Evolutionary conservation across 2,888 invertebrate genomes (phyloP).

Genomic region (Parapristionchus giblindavisi): DNA sequence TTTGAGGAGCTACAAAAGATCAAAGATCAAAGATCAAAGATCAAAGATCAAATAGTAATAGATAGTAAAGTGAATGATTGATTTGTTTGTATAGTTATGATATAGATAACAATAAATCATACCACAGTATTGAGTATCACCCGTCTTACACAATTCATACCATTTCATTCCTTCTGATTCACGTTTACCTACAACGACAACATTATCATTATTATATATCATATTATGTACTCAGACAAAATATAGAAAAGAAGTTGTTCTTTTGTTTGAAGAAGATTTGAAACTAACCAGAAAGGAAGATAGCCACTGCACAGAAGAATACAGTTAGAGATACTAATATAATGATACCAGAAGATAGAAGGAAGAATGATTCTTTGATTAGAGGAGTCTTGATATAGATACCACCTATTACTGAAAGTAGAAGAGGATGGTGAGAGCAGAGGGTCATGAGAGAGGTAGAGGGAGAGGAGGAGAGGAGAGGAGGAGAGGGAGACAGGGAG

Average conservation of each 20-base stretch:
- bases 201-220: neutral
- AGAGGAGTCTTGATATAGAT: slow-evolving; percentile 49
- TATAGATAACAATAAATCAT: slow-evolving; percentile 24
- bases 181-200: slow-evolving; percentile 49
- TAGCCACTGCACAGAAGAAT: slow-evolving; percentile 60
- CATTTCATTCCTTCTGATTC: slow-evolving; percentile 68
- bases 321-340: slow-evolving; percentile 56
- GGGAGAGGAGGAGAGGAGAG: neutral
- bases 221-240: neutral
- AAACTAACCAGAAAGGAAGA: slow-evolving; percentile 50
- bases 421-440: neutral
- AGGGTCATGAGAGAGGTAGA: neutral
- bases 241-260: neutral
- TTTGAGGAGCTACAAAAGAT: slow-evolving; percentile 49
- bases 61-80: too few species aligned
- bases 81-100: neutral
- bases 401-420: slow-evolving; percentile 48
- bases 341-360: slow-evolving; percentile 55
- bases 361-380: slow-evolving; percentile 55
- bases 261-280: neutral
- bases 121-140: slow-evolving; percentile 67
- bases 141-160: slow-evolving; percentile 63
- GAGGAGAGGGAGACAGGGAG: slow-evolving; percentile 2
- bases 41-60: too few species aligned
- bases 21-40: too few species aligned